Evolutionary conservation across 1,140 invertebrate species (phyloP).

Genomic region (Galendromus occidentalis): DNA sequence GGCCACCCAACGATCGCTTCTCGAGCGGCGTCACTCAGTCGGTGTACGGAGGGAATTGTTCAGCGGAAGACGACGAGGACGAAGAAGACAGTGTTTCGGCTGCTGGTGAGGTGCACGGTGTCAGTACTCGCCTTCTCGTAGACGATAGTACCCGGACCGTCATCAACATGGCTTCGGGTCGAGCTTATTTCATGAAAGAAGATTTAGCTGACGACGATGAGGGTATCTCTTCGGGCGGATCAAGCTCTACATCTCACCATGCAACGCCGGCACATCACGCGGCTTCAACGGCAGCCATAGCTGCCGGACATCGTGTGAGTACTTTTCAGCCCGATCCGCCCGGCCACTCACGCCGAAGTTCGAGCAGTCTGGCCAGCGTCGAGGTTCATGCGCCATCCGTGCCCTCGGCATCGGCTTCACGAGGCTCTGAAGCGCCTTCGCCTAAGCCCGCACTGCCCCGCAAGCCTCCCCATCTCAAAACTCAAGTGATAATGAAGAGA

Average conservation of each 20-base stretch:
- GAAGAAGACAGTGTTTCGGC: background rate
- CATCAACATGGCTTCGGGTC: background rate
- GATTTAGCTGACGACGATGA: background rate
- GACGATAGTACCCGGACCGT: background rate
- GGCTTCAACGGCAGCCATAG: too few relatives aligned
- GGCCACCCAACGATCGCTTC: background rate
- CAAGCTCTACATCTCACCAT: conserved; percentile 9
- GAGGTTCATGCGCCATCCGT: background rate
- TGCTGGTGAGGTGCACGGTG: background rate
- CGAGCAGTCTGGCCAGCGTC: conserved; percentile 5
- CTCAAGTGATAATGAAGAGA: background rate
- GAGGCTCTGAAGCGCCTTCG: background rate
- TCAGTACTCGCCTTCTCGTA: background rate
- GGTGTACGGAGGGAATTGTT: conserved; percentile 1
- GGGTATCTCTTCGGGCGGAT: background rate
- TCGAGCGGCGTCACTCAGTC: conserved; percentile 4
- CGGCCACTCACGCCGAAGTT: background rate
- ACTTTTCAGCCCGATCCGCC: conserved; percentile 6
- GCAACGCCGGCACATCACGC: conserved; percentile 1
- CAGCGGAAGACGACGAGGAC: conserved; percentile 4
- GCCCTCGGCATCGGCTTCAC: background rate
- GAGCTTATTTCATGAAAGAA: conserved; percentile 8
- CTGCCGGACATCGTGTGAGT: background rate
- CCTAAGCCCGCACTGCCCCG: background rate
- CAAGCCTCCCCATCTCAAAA: background rate